Evolutionary conservation across 1,140 invertebrate genomes (phyloP).

Genomic region (Tetramorium alpestre): DNA sequence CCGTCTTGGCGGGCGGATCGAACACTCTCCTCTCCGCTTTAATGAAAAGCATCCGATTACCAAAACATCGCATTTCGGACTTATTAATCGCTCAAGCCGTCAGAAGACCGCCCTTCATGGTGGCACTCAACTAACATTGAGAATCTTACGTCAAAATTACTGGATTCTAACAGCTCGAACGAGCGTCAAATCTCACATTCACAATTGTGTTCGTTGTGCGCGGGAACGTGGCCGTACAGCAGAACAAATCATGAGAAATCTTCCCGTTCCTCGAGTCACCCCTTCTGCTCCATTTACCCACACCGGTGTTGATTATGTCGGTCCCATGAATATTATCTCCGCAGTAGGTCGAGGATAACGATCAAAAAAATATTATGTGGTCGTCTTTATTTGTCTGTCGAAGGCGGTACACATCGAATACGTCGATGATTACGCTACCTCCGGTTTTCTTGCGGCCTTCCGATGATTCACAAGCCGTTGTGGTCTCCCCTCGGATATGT

Average conservation of each 20-base stretch:
- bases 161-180: constrained; percentile 69
- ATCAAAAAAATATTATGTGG: neutral
- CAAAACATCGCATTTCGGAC: neutral
- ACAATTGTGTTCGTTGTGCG: constrained; percentile 25
- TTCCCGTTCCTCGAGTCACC: constrained; percentile 73
- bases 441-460: too few relatives aligned
- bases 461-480: too few relatives aligned
- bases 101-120: constrained; percentile 61
- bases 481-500: too few relatives aligned
- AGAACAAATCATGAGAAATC: constrained; percentile 64
- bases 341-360: constrained; percentile 57
- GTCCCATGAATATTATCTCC: constrained; percentile 78
- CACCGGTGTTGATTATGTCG: constrained; percentile 81
- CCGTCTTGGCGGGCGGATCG: constrained; percentile 38
- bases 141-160: constrained; percentile 64
- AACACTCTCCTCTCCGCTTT: neutral
- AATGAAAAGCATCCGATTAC: constrained; percentile 22
- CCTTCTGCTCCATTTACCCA: constrained; percentile 67
- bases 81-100: constrained; percentile 45
- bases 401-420: too few relatives aligned
- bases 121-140: constrained; percentile 65
- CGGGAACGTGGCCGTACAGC: neutral
- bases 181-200: constrained; percentile 51
- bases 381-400: too few relatives aligned
- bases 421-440: too few relatives aligned